These are phyloP conservation scores for Physeter macrocephalus DNA, from an alignment of 2,113 vertebrate genomes.

Conservation along the genomic window DNA sequence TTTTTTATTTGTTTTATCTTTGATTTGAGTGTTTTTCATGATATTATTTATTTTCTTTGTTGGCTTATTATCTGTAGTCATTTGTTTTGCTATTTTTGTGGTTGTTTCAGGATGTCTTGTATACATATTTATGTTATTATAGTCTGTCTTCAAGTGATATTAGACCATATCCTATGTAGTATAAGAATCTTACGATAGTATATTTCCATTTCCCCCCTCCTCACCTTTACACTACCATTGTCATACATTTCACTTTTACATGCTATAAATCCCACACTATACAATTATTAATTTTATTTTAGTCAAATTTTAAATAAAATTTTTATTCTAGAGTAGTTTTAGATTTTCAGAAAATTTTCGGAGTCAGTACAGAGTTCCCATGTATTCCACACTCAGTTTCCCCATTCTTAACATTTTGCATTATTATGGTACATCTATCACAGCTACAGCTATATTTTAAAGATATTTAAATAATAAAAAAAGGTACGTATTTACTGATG, in stretches of 20 bases:
- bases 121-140: neutral
- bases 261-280: neutral
- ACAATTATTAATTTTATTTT: neutral
- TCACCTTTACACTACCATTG: accelerated
- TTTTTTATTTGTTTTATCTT: no score
- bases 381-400: neutral
- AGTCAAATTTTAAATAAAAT: neutral
- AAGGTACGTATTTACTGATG: neutral
- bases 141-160: neutral
- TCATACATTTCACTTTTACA: accelerated
- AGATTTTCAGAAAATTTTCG: neutral
- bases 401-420: no score
- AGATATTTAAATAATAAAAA: neutral
- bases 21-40: no score
- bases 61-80: neutral
- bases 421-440: neutral
- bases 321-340: neutral
- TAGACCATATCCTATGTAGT: accelerated
- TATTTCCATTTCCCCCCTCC: accelerated
- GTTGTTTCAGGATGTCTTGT: no score
- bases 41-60: neutral
- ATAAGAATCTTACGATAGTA: accelerated
- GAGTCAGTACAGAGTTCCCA: neutral
- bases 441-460: neutral
- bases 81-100: neutral